phyloP scores from a whole-genome alignment of 2,113 vertebrate species.

The Xyliphius kryptos region DNA sequence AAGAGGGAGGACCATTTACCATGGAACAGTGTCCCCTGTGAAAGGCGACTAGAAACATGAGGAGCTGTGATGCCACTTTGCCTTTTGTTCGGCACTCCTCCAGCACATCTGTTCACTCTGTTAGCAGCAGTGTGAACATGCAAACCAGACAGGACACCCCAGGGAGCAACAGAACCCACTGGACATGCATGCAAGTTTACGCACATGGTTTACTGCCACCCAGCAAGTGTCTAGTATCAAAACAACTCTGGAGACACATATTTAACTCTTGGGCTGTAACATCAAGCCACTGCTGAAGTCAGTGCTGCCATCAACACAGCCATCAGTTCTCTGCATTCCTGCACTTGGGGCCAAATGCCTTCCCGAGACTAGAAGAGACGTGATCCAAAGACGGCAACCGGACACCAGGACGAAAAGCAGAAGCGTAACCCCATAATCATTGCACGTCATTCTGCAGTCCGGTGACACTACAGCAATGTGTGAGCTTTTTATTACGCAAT shows the following conservation, averaged over 20 bases:
- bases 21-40: conserved; percentile 77
- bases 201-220: conserved; percentile 48
- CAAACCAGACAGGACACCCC: conserved; percentile 31
- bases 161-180: conserved; percentile 38
- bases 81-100: conserved; percentile 16
- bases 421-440: conserved; percentile 52
- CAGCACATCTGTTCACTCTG: conserved; percentile 14
- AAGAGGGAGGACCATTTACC: conserved; percentile 59
- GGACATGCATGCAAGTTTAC: conserved; percentile 27
- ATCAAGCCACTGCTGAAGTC: conserved; percentile 53
- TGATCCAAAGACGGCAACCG: conserved; percentile 60
- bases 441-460: conserved; percentile 62
- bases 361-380: conserved; percentile 47
- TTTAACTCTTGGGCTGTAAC: conserved; percentile 42
- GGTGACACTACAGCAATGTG: conserved; percentile 71
- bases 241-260: conserved; percentile 59
- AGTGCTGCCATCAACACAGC: conserved; percentile 54
- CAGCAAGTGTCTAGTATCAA: conserved; percentile 64
- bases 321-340: conserved; percentile 64
- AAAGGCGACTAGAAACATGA: conserved; percentile 40
- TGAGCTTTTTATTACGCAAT: conserved; percentile 65
- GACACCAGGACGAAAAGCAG: conserved; percentile 57
- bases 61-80: conserved; percentile 16
- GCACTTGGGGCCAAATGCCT: conserved; percentile 51
- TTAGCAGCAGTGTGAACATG: conserved; percentile 5